A percentile compares a stretch with the other conserved stretches of the same genome.
These are phyloP conservation scores for Hyles euphorbiae DNA, from an alignment of 1,140 invertebrate species.

Conservation along the genomic window DNA sequence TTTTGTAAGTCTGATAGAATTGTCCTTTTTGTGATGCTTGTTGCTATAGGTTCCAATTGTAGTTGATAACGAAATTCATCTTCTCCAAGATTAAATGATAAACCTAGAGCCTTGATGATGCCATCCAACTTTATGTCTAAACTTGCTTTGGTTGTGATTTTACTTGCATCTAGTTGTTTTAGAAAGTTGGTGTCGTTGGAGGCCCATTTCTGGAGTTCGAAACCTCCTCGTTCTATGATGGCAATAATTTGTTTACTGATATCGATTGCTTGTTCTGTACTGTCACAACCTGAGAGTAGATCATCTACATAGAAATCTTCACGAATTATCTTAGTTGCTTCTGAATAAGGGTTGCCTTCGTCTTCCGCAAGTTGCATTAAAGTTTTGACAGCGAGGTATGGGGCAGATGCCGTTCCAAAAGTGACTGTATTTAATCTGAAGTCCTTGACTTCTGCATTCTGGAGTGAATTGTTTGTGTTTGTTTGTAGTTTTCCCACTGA, in stretches of 20 bases:
- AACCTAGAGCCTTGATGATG: constrained; percentile 26
- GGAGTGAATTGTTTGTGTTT: constrained; percentile 3
- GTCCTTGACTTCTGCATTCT: constrained; percentile 21
- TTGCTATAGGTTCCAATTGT: constrained; percentile 11
- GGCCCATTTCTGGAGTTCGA: constrained; percentile 37
- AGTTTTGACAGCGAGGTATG: constrained; percentile 48
- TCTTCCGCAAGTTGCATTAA: constrained; percentile 37
- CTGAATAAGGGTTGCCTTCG: constrained; percentile 28
- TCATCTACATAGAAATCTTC: constrained; percentile 60
- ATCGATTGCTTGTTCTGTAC: constrained; percentile 25
- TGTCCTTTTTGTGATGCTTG: constrained; percentile 33
- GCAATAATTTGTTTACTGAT: constrained; percentile 25
- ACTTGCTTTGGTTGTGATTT: constrained; percentile 12
- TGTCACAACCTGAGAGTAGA: constrained; percentile 35
- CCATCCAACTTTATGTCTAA: constrained; percentile 17
- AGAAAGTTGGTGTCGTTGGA: constrained; percentile 30
- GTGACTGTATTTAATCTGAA: constrained; percentile 41
- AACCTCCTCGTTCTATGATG: constrained; percentile 30
- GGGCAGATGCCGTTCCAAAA: constrained; percentile 48
- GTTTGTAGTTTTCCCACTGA: too few relatives aligned
- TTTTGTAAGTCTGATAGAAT: constrained; percentile 36
- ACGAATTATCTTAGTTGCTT: constrained; percentile 26
- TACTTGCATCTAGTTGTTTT: constrained; percentile 7
- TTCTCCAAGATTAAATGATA: constrained; percentile 27
- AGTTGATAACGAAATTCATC: constrained; percentile 29